phyloP scores from a whole-genome alignment of 2,888 invertebrate species.

The Caradrina kadenii region DNA sequence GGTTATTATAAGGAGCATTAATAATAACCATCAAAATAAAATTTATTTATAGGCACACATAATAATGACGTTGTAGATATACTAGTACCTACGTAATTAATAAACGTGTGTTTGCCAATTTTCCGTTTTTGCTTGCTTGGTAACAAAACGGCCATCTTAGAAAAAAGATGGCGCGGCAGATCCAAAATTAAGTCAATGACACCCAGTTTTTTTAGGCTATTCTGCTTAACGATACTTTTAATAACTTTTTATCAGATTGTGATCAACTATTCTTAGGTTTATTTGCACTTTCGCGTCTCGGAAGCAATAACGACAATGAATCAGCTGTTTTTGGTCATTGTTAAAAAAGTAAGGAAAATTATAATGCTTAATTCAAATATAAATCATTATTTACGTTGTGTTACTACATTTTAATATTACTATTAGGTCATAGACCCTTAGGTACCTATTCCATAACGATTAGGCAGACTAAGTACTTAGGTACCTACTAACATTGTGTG shows the following conservation, averaged over 20 bases:
- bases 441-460: neutral
- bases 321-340: slow-evolving; percentile 2
- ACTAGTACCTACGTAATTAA: no score
- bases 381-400: neutral
- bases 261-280: slow-evolving; percentile 19
- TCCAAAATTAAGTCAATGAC: slow-evolving; percentile 45
- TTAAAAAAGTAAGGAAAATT: neutral
- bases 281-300: slow-evolving; percentile 7
- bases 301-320: slow-evolving; percentile 5
- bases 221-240: slow-evolving; percentile 24
- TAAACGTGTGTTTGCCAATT: no score
- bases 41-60: no score
- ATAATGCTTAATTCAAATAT: neutral
- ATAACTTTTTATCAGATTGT: slow-evolving; percentile 41
- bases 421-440: no score
- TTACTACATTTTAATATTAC: no score
- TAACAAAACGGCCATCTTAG: neutral
- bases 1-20: no score
- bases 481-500: no score
- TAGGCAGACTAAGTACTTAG: neutral
- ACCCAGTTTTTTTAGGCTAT: slow-evolving; percentile 30
- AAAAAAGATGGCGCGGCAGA: slow-evolving; percentile 22
- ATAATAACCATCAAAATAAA: no score
- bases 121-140: no score
- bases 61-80: no score